Percentiles rank a stretch among this genome's conserved stretches.
Conservation (phyloP, 2,797 vertebrate genomes). For the Enteromius unitaeniatus region DNA sequence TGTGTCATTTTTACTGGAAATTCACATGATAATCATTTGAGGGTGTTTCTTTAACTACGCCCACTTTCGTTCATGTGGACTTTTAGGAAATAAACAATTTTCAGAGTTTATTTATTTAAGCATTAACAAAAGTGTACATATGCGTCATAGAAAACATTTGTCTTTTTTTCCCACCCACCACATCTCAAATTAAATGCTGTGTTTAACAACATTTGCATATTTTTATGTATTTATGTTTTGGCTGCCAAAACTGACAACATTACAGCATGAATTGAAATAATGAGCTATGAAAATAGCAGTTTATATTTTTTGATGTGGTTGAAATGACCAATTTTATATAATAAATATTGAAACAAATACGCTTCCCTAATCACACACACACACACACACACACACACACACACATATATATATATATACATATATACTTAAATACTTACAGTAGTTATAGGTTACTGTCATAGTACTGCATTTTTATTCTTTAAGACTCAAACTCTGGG, state of each 20-base stretch:
- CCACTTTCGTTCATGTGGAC: not conserved
- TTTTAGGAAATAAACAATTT: not conserved
- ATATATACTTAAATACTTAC: too few species aligned
- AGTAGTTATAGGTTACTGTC: too few species aligned
- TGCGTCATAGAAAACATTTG: not conserved
- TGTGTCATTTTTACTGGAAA: constrained; percentile 7
- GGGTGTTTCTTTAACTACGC: not conserved
- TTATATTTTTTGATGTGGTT: not conserved
- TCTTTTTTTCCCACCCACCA: not conserved
- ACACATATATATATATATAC: too few species aligned
- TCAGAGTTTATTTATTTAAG: not conserved
- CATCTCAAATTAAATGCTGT: not conserved
- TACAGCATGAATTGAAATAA: not conserved
- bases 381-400: too few species aligned
- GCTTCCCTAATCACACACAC: not conserved
- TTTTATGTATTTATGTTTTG: not conserved
- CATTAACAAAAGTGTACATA: constrained; percentile 3
- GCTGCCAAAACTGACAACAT: not conserved
- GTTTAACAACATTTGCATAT: not conserved
- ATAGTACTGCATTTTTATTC: not conserved
- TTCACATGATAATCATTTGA: not conserved
- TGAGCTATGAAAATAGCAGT: not conserved
- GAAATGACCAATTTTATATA: not conserved
- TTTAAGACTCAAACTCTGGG: not conserved
- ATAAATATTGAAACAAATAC: not conserved